phyloP scores from a whole-genome alignment of 2,888 invertebrate genomes.

The Eristalinus sepulchralis region DNA sequence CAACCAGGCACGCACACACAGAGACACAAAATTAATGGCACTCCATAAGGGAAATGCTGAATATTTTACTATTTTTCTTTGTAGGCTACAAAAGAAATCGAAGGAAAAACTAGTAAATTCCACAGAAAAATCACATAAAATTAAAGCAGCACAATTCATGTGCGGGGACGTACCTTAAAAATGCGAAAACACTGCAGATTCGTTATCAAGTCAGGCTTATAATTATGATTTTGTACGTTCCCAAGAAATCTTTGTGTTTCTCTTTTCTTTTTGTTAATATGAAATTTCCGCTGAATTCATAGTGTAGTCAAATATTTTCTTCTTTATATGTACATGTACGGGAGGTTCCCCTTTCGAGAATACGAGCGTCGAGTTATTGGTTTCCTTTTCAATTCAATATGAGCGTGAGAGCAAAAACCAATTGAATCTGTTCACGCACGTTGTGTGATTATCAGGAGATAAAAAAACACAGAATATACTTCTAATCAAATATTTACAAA shows the following conservation, averaged over 20 bases:
- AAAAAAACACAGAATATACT: constrained; percentile 16
- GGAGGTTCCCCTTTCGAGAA: background rate
- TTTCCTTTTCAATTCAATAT: background rate
- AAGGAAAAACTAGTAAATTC: background rate
- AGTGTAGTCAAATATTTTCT: background rate
- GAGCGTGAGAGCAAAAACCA: background rate
- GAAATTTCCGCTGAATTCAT: background rate
- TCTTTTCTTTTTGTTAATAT: background rate
- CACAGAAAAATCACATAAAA: background rate
- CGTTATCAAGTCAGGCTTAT: background rate
- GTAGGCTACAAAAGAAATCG: constrained; percentile 29
- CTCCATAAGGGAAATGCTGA: constrained; percentile 61
- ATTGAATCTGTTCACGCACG: constrained; percentile 14
- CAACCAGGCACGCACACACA: constrained; percentile 43
- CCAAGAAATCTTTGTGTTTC: too few relatives aligned
- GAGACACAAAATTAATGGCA: constrained; percentile 46
- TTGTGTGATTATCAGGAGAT: background rate
- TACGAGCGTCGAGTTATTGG: background rate
- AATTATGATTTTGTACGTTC: background rate
- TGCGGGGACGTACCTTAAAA: background rate
- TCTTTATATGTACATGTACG: background rate
- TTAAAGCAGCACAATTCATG: background rate
- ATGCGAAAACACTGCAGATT: background rate
- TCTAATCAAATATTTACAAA: background rate
- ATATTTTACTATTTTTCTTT: constrained; percentile 40